phyloP scores from a whole-genome alignment of 2,888 invertebrate genomes.

The Polia nebulosa region DNA sequence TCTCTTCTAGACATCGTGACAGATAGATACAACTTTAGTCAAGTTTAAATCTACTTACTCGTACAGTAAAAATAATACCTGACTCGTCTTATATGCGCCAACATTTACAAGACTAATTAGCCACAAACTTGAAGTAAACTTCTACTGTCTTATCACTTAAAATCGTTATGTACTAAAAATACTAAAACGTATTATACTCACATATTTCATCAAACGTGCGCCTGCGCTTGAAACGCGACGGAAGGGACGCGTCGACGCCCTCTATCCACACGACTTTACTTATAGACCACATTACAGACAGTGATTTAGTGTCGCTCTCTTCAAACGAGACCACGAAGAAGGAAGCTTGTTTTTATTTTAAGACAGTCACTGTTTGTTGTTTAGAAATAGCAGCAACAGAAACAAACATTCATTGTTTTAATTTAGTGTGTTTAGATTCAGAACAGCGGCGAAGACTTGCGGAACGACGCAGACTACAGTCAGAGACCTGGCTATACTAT shows the following conservation, averaged over 20 bases:
- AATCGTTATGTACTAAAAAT: too few species aligned
- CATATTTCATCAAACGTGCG: neutral
- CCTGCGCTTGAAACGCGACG: slow-evolving; percentile 20
- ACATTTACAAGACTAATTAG: neutral
- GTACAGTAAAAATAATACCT: neutral
- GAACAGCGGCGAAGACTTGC: neutral
- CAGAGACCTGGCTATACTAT: too few species aligned
- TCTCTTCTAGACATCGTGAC: too few species aligned
- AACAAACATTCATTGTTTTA: slow-evolving; percentile 26
- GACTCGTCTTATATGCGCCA: neutral
- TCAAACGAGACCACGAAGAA: slow-evolving; percentile 9
- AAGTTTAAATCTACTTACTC: too few species aligned
- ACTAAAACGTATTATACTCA: neutral
- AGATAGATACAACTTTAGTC: too few species aligned
- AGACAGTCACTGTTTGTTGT: neutral
- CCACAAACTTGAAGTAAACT: too few species aligned
- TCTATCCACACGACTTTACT: slow-evolving; percentile 19
- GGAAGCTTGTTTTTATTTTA: slow-evolving; percentile 21
- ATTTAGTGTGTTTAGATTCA: neutral
- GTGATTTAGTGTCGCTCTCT: slow-evolving; percentile 7
- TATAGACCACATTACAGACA: slow-evolving; percentile 22
- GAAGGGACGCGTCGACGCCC: slow-evolving; percentile 5
- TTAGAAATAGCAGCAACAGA: slow-evolving; percentile 18
- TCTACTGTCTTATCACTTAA: too few species aligned
- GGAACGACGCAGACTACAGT: too few species aligned